Percentiles rank a stretch among this genome's conserved stretches.
Evolutionary conservation across 2,888 invertebrate genomes (phyloP).

Genomic region (Kryphioiulus occultus): DNA sequence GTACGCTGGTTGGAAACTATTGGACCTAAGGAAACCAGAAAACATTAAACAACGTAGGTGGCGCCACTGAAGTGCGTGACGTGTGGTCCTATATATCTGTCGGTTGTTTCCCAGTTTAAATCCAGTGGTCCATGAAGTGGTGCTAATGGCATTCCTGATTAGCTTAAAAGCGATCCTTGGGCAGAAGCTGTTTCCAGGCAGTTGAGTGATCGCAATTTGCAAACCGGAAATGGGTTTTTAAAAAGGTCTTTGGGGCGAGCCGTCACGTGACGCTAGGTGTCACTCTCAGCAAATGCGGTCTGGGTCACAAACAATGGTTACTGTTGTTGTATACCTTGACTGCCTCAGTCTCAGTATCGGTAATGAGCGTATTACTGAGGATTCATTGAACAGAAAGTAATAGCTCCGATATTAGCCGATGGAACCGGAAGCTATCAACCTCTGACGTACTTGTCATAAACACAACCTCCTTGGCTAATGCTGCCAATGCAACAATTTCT

Average conservation of each 20-base stretch:
- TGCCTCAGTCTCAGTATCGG: background rate
- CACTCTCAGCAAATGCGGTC: background rate
- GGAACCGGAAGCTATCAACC: constrained; percentile 1
- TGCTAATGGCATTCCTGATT: constrained; percentile 31
- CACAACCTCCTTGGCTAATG: background rate
- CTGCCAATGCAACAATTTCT: background rate
- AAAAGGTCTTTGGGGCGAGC: background rate
- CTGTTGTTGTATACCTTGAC: background rate
- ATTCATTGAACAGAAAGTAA: constrained; percentile 28
- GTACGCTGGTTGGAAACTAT: too few relatives aligned
- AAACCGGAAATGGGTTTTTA: constrained; percentile 28
- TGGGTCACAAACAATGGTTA: background rate
- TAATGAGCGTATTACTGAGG: constrained; percentile 4
- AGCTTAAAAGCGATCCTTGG: constrained; percentile 12
- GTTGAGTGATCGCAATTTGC: constrained; percentile 28
- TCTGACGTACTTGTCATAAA: constrained; percentile 15
- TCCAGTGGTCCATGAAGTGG: background rate
- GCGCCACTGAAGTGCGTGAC: too few relatives aligned
- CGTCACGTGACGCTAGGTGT: background rate
- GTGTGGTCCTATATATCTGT: background rate
- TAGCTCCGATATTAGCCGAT: constrained; percentile 10
- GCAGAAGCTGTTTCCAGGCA: background rate
- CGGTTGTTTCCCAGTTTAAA: background rate
- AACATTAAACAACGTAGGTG: too few relatives aligned
- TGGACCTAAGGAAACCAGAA: too few relatives aligned